Evolutionary conservation across 1,140 invertebrate genomes (phyloP), one percentile per base, ranked within the genome.

Genomic region (Bombus waltoni): DNA sequence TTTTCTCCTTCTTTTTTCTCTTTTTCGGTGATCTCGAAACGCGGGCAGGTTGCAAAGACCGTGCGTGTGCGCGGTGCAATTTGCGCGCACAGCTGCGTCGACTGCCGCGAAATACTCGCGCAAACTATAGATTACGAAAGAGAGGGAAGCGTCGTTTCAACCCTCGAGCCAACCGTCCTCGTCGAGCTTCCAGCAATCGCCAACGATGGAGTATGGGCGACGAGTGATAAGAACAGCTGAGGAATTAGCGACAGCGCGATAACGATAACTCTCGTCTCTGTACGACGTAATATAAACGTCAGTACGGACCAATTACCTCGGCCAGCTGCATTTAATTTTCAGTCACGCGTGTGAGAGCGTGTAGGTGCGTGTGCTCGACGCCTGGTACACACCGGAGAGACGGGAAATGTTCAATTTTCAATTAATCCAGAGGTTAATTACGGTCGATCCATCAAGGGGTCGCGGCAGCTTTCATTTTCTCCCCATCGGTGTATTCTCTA

Each of bases 171-270:
- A 40, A 32, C 32, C 32, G 32, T 28, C 38, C 28, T 3, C 22
- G 28, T n/a, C n/a, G 38, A 10, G 57, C 22, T 22, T 32, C 32
- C 35, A n/a, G 10, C n/a, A 22, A 22, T 5, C 65, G n/a, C 25
- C 8, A 8, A 32, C 81, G 22, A 13, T 10, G 53, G 5, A 35
- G 82, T 28, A 70, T 74, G 82, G 88, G 66, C 76, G 81, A 68
- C 78, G 74, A 89, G 86, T 79, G 90, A 92, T 92, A 92, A 92
- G 91, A 90, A 87, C 90, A 88, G 89, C 85, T 86, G 91, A 90
- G 90, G 90, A 91, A 92, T 92, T 92, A 91, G 89, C 90, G 86
- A 77, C 88, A 79, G 88, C 81, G 86, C 87, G 91, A 92, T 92
- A 92, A 92, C 81, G 91, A 86, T 91, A 89, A 89, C 87, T 85